Evolutionary conservation across 53 echinoderm and acorn worm genomes (phyloP), one percentile per base, ranked within the genome.

Genomic region (Temnopleurus reevesii): DNA sequence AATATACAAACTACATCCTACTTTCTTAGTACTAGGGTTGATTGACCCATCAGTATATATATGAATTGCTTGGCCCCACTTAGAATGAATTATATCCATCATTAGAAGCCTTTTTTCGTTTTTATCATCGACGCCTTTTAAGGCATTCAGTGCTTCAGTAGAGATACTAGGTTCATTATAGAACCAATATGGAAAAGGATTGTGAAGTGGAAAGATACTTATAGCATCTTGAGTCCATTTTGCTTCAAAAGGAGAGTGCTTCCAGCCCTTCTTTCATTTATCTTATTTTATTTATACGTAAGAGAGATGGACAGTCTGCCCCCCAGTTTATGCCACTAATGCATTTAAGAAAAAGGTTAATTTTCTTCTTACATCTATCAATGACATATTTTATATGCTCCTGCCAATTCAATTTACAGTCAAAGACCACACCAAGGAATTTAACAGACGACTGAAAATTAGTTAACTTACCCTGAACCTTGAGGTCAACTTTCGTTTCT

Each of bases 281-380:
- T 46, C 47, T 8, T 5, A 46, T 57, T 13, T 33, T 59, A 60
- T 90, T 79, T 2, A 90, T 45, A 18, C 29, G 77, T 21, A 79
- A 26, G 2, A 79, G 9, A 15, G 12, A 45, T 3, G 61, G 17
- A 45, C 90, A 55, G 26, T 80, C 59, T 25, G 81, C 59, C 6
- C 90, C 90, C 90, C 81, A 90, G 2, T 18, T 43, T 18, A 4
- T 30, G 2, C 81, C 90, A 13, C 79, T 26, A 33, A 82, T 63
- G 28, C 83, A 90, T 15, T 63, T 24, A 4, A 82, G 51, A 28
- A n/a, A n/a, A n/a, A 82, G 46, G 41, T 61, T 90, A 8, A 90
- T 56, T 82, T 41, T 90, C 34, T 79, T 56, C 59, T 79, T 90
- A 51, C 90, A 90, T 90, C 63, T 82, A 0, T 49, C 61, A 21